Evolutionary conservation across 2,888 invertebrate genomes (phyloP).

Genomic region (Blomia tropicalis): DNA sequence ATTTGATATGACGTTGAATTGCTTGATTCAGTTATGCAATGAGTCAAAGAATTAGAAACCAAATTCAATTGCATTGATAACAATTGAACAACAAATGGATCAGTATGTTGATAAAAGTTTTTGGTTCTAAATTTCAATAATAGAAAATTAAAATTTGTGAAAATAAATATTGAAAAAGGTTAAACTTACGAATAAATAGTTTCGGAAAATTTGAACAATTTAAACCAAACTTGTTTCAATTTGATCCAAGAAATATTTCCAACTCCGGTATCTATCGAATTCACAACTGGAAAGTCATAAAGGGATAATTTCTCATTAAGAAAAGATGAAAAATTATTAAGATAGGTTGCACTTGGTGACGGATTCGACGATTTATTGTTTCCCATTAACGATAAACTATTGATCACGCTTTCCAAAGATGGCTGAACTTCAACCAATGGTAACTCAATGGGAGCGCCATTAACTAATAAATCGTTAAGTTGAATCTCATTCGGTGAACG

Average conservation of each 20-base stretch:
- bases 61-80: constrained; percentile 1
- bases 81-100: constrained; percentile 1
- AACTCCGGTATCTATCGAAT: background rate
- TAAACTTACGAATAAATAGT: constrained; percentile 1
- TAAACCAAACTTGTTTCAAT: constrained; percentile 1
- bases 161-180: background rate
- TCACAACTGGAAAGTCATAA: background rate
- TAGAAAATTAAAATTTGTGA: background rate
- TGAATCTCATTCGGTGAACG: background rate
- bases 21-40: no score
- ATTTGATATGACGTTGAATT: background rate
- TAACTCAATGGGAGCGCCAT: background rate
- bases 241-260: constrained; percentile 9
- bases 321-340: constrained; percentile 2
- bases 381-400: background rate
- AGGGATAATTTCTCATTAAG: constrained; percentile 1
- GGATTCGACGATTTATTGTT: background rate
- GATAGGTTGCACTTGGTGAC: background rate
- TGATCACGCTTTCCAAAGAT: background rate
- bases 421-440: constrained; percentile 7
- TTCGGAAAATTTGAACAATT: constrained; percentile 6
- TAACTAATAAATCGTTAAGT: background rate
- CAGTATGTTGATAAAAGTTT: background rate
- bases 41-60: background rate
- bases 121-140: background rate